A percentile compares a stretch with the other conserved stretches of the same genome.
These are phyloP conservation scores for Prolemur simus DNA, from an alignment of 2,113 vertebrate genomes.

Conservation along the genomic window DNA sequence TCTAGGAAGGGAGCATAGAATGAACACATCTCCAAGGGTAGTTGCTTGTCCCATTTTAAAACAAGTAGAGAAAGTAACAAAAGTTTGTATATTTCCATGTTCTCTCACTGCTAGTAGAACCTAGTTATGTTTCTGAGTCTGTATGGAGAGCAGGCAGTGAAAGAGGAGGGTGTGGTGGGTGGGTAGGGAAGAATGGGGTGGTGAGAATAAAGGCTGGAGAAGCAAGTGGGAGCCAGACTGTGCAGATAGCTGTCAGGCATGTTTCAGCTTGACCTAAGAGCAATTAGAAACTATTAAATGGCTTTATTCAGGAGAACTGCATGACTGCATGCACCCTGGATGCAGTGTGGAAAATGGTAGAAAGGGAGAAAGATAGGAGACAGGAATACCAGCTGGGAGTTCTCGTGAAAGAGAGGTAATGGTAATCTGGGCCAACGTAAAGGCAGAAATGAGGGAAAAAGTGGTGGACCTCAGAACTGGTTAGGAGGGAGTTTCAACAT, in stretches of 20 bases:
- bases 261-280: neutral
- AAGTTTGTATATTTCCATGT: neutral
- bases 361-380: neutral
- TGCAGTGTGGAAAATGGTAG: neutral
- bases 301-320: neutral
- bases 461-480: neutral
- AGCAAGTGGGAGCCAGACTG: neutral
- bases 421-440: neutral
- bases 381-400: neutral
- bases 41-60: neutral
- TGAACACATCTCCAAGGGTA: neutral
- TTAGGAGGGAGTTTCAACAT: neutral
- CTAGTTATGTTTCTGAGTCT: neutral
- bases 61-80: neutral
- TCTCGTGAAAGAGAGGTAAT: neutral
- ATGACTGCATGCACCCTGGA: neutral
- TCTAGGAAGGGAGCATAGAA: neutral
- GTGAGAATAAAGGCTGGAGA: neutral
- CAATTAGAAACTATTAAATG: neutral
- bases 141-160: neutral
- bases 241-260: neutral
- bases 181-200: neutral
- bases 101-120: neutral
- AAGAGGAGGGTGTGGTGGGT: accelerated
- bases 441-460: neutral